Conservation (phyloP, 2,113 vertebrate genomes). For the Myrmecophaga tridactyla region DNA sequence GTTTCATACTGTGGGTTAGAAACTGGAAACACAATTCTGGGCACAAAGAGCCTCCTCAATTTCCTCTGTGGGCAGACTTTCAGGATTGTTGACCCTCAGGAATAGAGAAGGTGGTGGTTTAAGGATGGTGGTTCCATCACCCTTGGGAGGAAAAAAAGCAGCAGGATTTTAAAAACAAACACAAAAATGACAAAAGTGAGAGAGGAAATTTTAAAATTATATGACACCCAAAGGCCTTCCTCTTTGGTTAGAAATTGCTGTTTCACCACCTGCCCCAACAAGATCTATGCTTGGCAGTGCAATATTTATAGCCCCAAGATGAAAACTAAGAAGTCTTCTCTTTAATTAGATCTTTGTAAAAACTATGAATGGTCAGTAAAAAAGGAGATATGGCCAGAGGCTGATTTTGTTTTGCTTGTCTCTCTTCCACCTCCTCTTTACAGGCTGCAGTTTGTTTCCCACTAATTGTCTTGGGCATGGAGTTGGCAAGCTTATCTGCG, state of each 20-base stretch:
- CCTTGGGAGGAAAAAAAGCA: conserved; percentile 5
- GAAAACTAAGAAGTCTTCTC: conserved; percentile 57
- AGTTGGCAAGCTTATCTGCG: conserved; percentile 65
- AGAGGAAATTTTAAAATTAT: conserved; percentile 76
- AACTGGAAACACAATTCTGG: background rate
- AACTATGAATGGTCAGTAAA: conserved; percentile 69
- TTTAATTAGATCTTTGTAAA: conserved; percentile 75
- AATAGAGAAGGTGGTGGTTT: conserved; percentile 44
- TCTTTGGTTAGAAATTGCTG: conserved; percentile 68
- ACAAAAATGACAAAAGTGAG: conserved; percentile 70
- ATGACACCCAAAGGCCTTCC: conserved; percentile 25
- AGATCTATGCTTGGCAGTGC: conserved; percentile 57
- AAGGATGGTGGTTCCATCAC: conserved; percentile 12
- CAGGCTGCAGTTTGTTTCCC: conserved; percentile 72
- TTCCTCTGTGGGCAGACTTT: background rate
- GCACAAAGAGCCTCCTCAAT: background rate
- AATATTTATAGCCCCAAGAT: conserved; percentile 77
- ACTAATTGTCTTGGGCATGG: conserved; percentile 67
- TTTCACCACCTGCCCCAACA: conserved; percentile 71
- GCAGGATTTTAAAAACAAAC: conserved; percentile 59
- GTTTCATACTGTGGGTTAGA: background rate
- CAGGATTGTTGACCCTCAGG: background rate
- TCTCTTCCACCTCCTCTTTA: conserved; percentile 72
- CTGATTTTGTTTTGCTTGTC: conserved; percentile 62
- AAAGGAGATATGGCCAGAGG: conserved; percentile 56